Evolutionary conservation across 2,797 vertebrate genomes (phyloP), one percentile per base, ranked within the genome.

Genomic region (Anisognathus igniventris): DNA sequence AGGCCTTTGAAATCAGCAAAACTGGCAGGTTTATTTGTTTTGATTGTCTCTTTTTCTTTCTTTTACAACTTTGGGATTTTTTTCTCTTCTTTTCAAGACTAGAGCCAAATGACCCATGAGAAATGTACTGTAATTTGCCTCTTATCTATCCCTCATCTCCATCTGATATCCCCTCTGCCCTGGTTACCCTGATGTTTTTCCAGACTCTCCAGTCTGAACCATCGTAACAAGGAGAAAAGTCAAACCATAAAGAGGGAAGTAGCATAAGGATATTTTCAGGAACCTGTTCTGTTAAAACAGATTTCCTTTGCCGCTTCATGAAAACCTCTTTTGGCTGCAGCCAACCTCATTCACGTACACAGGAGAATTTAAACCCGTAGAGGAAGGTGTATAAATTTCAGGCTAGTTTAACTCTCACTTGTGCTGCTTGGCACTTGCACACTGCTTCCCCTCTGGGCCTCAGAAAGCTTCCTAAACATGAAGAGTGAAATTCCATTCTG

Each of bases 161-260:
- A 96, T 94, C 93, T 96, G 96, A 96, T 97, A 96, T 93, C 95
- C 93, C 74, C 90, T 96, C 95, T 94, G 94, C 94, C 96, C 96
- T 96, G 79, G 81, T 87, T 96, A 96, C 96, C 96, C 96, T 96
- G 96, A 97, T 96, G 96, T 96, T 97, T 97, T 97, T 94, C 95
- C 92, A 97, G 93, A 81, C 92, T 95, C 86, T 94, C 51, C 75
- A 93, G 56, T 30, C 90, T 80, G 83, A 93, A 75, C 90, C 80
- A 90, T 37, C 92, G 75, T 50, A 95, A 92, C 86, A 95, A 78
- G 84, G 88, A 96, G 92, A 95, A 96, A 96, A 96, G 95, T 95
- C 96, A 96, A 93, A 74, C 0, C 56, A 92, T 80, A 89, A 93
- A 93, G 95, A 86, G 76, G 62, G 67, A 79, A 87, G 50, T 7